A percentile compares a stretch with the other conserved stretches of the same genome.
Conservation (phyloP, 2,888 invertebrate genomes). For the Bibio marci region DNA sequence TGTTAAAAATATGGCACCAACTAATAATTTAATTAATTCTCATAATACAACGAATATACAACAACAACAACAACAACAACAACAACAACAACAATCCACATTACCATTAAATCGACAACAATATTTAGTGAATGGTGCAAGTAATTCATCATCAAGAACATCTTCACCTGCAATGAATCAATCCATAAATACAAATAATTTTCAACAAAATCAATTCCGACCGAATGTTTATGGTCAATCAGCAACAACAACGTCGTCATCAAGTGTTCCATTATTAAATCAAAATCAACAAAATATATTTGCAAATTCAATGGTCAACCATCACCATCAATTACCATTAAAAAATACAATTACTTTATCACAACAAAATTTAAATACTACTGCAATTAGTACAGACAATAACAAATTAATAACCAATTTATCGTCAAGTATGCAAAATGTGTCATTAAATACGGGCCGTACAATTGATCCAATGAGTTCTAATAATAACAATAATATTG, state of each 20-base stretch:
- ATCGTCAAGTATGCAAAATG: constrained; percentile 13
- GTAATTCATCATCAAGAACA: constrained; percentile 26
- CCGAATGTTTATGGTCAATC: not conserved
- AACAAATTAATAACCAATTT: constrained; percentile 8
- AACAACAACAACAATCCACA: not conserved
- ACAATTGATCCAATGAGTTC: too few relatives aligned
- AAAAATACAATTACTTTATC: not conserved
- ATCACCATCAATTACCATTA: not conserved
- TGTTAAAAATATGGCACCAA: too few relatives aligned
- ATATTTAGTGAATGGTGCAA: constrained; percentile 10
- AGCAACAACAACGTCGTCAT: too few relatives aligned
- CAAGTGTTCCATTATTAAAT: too few relatives aligned
- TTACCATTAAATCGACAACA: not conserved
- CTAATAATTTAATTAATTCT: too few relatives aligned
- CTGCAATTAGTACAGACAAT: not conserved
- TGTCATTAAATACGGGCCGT: constrained; percentile 4
- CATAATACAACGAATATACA: too few relatives aligned
- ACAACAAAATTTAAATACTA: not conserved
- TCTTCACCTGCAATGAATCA: constrained; percentile 20
- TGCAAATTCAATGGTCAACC: not conserved
- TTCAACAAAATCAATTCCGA: constrained; percentile 2
- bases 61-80: not conserved
- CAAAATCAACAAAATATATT: too few relatives aligned
- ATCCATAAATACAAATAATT: not conserved
- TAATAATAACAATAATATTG: too few relatives aligned